Evolutionary conservation across 1,140 invertebrate species (phyloP), one percentile per base, ranked within the genome.

Genomic region (Globodera rostochiensis): DNA sequence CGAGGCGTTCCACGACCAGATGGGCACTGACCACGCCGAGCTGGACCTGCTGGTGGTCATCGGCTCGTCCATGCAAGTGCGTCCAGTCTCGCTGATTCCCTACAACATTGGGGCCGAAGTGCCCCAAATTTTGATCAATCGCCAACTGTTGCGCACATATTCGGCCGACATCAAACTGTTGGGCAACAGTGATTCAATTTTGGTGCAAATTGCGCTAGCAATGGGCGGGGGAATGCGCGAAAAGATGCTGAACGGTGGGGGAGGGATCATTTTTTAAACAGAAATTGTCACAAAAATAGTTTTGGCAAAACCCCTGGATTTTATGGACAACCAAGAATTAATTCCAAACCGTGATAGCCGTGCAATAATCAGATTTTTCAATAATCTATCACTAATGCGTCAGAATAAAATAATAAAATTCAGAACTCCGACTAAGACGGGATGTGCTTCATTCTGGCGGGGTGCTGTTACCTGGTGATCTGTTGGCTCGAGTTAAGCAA

Each of bases 111-210:
- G 83, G 13, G 46, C 57, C 47, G 53, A 73, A 36, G 86, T 85
- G 36, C 84, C 84, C 8, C 84, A 85, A 78, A 85, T 85, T 77
- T 74, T 85, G 60, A 85, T 85, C 19, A 85, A 85, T 50, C 82
- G 82, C 45, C 84, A 85, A 74, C n/a, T 77, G 15, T 36, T 85
- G 15, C 73, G 74, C 15, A 49, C 21, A 8, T 85, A 87, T 60
- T n/a, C 81, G 7, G 84, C 84, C 25, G 84, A 85, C 53, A 75
- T 85, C 36, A 85, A 86, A 82, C 60, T 85, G 53, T 60, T 85
- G 25, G 84, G 84, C 49, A 76, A 84, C 74, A 77, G 81, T 46
- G 84, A 85, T 45, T n/a, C 73, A 25, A 85, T 85, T 47, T 21
- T 87, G 46, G 57, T 82, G 57, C 77, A 82, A 21, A 75, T 85